Conservation (phyloP, 2,888 invertebrate genomes). For the Ormyrus nitidulus region DNA sequence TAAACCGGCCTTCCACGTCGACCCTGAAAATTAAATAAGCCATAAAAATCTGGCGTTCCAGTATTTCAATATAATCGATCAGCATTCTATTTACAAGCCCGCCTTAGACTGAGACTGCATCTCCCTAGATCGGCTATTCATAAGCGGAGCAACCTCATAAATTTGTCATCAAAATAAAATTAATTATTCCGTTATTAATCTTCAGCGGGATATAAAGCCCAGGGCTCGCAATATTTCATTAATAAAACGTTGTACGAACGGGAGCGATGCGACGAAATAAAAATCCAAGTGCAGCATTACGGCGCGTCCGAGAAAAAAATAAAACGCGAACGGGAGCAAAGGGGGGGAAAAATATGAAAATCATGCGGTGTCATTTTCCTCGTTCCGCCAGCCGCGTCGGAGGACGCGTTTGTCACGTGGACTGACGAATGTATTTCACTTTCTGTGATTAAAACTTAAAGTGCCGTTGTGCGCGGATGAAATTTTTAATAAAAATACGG, state of each 20-base stretch:
- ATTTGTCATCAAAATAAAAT: constrained; percentile 49
- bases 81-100: constrained; percentile 25
- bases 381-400: too few relatives aligned
- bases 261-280: constrained; percentile 9
- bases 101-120: too few relatives aligned
- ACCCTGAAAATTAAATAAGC: too few relatives aligned
- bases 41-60: too few relatives aligned
- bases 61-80: constrained; percentile 16
- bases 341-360: constrained; percentile 9
- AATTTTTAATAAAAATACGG: too few relatives aligned
- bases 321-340: neutral
- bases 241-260: constrained; percentile 38
- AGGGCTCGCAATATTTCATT: constrained; percentile 36
- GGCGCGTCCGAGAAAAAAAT: neutral
- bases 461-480: too few relatives aligned
- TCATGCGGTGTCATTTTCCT: constrained; percentile 11
- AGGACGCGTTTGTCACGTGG: neutral
- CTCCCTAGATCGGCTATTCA: constrained; percentile 32
- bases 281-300: constrained; percentile 7
- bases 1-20: too few relatives aligned
- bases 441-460: neutral
- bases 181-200: constrained; percentile 53
- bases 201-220: neutral
- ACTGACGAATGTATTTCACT: neutral
- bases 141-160: constrained; percentile 20